Evolutionary conservation across 2,797 vertebrate species (phyloP).

Genomic region (Paguma larvata): DNA sequence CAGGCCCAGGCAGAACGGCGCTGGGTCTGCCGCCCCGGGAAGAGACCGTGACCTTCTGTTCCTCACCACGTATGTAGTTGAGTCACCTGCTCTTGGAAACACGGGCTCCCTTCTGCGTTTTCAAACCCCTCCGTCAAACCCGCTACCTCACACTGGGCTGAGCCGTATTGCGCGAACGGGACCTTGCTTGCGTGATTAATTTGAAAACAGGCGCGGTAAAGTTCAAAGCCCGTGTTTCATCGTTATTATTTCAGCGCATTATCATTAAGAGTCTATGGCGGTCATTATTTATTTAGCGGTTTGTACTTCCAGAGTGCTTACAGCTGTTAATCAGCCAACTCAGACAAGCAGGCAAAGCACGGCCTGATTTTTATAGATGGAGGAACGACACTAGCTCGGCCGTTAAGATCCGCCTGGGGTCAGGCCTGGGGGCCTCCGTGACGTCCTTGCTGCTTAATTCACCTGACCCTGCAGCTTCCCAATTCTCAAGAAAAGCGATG

Average conservation of each 20-base stretch:
- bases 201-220: slow-evolving; percentile 24
- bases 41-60: neutral
- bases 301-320: slow-evolving; percentile 49
- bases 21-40: neutral
- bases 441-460: neutral
- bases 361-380: slow-evolving; percentile 56
- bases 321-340: slow-evolving; percentile 70
- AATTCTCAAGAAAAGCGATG: neutral
- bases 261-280: slow-evolving; percentile 31
- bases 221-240: slow-evolving; percentile 5
- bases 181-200: slow-evolving; percentile 22
- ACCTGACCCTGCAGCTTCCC: neutral
- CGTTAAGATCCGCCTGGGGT: slow-evolving; percentile 49
- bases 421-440: too few species aligned
- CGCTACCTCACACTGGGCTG: neutral
- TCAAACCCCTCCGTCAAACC: neutral
- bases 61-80: neutral
- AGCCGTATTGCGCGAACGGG: neutral
- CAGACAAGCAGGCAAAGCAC: neutral
- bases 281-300: slow-evolving; percentile 74
- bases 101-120: neutral
- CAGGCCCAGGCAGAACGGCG: neutral
- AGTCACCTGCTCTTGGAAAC: neutral
- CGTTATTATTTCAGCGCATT: slow-evolving; percentile 58
- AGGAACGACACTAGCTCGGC: neutral